These are phyloP conservation scores for Atta colombica DNA, from an alignment of 1,140 invertebrate species.

Conservation along the genomic window DNA sequence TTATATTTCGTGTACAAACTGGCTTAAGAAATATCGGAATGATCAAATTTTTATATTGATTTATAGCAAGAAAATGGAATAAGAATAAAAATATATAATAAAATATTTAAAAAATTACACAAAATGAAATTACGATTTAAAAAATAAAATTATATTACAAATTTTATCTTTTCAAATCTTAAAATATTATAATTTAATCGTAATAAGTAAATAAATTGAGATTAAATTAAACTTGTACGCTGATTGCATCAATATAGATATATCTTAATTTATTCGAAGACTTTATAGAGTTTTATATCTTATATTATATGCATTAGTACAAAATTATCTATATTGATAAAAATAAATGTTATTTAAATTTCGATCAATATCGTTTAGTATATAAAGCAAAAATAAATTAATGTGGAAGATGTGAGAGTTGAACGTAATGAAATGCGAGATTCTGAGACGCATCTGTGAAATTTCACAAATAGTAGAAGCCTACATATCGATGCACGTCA, in stretches of 20 bases:
- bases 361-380: not conserved
- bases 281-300: not conserved
- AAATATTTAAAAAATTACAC: not conserved
- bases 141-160: not conserved
- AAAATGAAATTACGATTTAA: not conserved
- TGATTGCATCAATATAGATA: not conserved
- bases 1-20: not conserved
- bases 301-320: too few species aligned
- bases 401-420: not conserved
- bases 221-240: not conserved
- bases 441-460: not conserved
- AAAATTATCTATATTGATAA: not conserved
- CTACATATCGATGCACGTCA: constrained; percentile 72
- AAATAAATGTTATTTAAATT: not conserved
- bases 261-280: not conserved
- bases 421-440: not conserved
- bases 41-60: not conserved
- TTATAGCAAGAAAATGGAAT: not conserved
- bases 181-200: not conserved
- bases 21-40: too few species aligned
- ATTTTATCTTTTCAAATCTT: not conserved
- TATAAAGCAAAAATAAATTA: not conserved
- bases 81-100: not conserved
- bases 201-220: not conserved
- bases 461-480: constrained; percentile 61